Percentiles rank a stretch among this genome's conserved stretches.
phyloP scores from a whole-genome alignment of 2,797 vertebrate genomes.

The Sorex maritimensis region DNA sequence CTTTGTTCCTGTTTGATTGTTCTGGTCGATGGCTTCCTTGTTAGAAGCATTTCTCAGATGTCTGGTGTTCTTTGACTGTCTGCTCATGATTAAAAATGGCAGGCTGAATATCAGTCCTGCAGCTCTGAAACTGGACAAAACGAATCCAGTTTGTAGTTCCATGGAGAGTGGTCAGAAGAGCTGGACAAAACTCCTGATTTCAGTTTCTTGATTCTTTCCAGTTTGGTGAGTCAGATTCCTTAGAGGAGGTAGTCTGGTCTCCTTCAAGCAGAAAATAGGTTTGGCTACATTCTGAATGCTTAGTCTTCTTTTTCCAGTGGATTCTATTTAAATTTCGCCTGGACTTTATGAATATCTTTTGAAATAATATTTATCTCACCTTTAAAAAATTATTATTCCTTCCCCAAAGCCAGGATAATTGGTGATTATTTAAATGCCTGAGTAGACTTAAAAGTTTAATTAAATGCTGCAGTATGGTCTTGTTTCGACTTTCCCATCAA shows the following conservation, averaged over 20 bases:
- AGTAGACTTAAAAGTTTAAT: not conserved
- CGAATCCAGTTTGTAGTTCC: not conserved
- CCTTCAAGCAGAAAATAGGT: fast-evolving
- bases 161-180: not conserved
- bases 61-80: conserved; percentile 28
- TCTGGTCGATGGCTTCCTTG: conserved; percentile 55
- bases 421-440: not conserved
- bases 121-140: not conserved
- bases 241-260: not conserved
- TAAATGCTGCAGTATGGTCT: not conserved
- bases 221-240: no score
- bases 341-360: fast-evolving
- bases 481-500: not conserved
- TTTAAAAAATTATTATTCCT: not conserved
- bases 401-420: not conserved
- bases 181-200: not conserved
- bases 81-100: conserved; percentile 41
- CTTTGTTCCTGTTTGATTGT: conserved; percentile 26
- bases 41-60: conserved; percentile 3
- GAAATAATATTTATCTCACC: fast-evolving
- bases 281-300: not conserved
- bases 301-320: not conserved
- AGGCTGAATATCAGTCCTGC: not conserved
- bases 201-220: not conserved
- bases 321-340: not conserved